Percentiles rank a stretch among this genome's conserved stretches.
These are phyloP conservation scores for Apodemus sylvaticus DNA, from an alignment of 2,113 vertebrate genomes.

Conservation along the genomic window DNA sequence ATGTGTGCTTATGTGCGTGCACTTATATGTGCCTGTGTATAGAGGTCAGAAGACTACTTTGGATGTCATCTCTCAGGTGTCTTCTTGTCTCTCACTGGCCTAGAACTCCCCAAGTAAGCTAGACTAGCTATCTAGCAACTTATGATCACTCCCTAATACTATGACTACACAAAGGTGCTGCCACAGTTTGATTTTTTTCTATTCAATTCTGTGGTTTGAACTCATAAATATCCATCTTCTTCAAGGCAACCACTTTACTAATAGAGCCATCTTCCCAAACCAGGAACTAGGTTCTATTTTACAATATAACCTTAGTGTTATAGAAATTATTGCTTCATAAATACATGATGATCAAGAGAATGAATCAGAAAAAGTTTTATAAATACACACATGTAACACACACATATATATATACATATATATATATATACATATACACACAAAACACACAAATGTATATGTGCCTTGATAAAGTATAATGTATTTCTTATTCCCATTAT, in stretches of 20 bases:
- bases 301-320: neutral
- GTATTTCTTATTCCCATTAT: constrained; percentile 8
- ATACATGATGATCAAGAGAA: neutral
- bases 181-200: neutral
- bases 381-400: neutral
- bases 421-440: no score
- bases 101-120: neutral
- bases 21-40: neutral
- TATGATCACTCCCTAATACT: neutral
- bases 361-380: neutral
- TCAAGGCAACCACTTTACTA: neutral
- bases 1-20: no score
- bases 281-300: neutral
- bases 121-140: neutral
- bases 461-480: neutral
- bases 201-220: neutral
- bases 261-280: neutral
- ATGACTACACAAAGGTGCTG: neutral
- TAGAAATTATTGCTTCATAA: constrained; percentile 3
- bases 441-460: no score
- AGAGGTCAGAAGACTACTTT: neutral
- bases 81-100: neutral
- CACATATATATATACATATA: neutral
- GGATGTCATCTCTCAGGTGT: neutral
- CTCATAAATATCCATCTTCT: neutral